Percentiles rank a stretch among this genome's conserved stretches.
phyloP scores from a whole-genome alignment of 2,888 invertebrate genomes.

The Drosophila borborema region DNA sequence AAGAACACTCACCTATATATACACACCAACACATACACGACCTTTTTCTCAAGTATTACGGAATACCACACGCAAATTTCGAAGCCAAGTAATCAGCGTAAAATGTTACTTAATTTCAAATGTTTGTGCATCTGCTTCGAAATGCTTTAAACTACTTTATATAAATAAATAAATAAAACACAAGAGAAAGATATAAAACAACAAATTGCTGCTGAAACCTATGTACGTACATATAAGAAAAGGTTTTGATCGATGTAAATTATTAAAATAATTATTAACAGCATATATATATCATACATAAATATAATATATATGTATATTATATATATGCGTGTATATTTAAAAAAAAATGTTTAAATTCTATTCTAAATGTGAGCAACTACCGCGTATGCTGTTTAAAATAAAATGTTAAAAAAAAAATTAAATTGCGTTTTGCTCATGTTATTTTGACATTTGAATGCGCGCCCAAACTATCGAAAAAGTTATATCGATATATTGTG shows the following conservation, averaged over 20 bases:
- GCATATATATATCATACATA: constrained; percentile 61
- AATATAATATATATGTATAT: constrained; percentile 53
- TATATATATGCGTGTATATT: constrained; percentile 71
- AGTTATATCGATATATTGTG: constrained; percentile 16
- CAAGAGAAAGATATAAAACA: constrained; percentile 33
- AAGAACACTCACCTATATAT: constrained; percentile 21
- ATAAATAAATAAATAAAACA: constrained; percentile 28
- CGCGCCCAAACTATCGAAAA: not conserved
- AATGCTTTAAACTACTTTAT: constrained; percentile 73
- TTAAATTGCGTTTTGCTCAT: not conserved
- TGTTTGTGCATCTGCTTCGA: constrained; percentile 62
- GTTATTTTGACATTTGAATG: constrained; percentile 6
- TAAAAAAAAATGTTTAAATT: constrained; percentile 71
- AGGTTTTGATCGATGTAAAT: constrained; percentile 75
- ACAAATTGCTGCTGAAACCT: constrained; percentile 50
- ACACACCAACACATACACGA: constrained; percentile 29
- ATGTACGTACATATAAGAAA: constrained; percentile 47
- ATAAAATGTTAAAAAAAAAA: constrained; percentile 70
- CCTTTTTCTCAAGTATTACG: constrained; percentile 69
- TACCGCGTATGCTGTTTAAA: constrained; percentile 78
- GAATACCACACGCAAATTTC: constrained; percentile 49
- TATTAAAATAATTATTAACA: constrained; percentile 77
- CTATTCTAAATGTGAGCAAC: constrained; percentile 78
- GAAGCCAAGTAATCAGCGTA: constrained; percentile 40
- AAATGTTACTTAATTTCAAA: constrained; percentile 50